Base-by-base conservation (phyloP, 64 coral and sea anemone species). In the Dendrophyllia cribrosa region DNA sequence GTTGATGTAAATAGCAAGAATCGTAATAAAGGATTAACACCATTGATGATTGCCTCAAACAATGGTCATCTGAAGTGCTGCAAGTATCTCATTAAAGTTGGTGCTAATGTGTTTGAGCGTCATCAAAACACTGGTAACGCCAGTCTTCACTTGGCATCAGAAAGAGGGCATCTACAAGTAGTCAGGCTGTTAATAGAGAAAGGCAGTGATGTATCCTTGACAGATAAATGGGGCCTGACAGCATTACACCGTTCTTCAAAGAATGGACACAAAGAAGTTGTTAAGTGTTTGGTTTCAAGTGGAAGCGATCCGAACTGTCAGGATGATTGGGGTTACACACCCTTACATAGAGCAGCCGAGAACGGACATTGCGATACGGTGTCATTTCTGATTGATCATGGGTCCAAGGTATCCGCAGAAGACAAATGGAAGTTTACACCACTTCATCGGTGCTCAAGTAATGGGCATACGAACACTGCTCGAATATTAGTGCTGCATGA, bases 401-500 rank as follows among this genome's bases (percentile, higher is more conserved):
- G 95, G 12, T 89, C 91, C 56, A 64, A 82, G 7, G 78, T 97
- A 16, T 65, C 89, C 14, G 74, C 82, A 11, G n/a, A 86, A 49
- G 91, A 97, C 50, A 91, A 76, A 68, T 97, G 88, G 95, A 76
- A 76, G 44, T 97, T 91, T 52, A 97, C 95, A 9, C 82, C 95
- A 6, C 70, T 97, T 51, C 95, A 97, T 70, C 91, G 91, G 0
- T 76, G 81, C 9, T 82, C 88, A 4, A 77, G 89, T n/a, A 91
- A 88, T 20, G 95, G 95, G 7, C 78, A 94, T n/a, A 90, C 74
- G 11, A 44, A 51, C 34, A 88, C 88, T 12, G 23, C 68, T 17
- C 72, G 74, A 78, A 24, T 94, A 5, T 87, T 97, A 46, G 73
- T 97, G 58, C 24, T 85, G 60, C 52, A 78, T 20, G 85, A 77